Conservation (phyloP, 2,797 vertebrate genomes). For the Coendou prehensilis region DNA sequence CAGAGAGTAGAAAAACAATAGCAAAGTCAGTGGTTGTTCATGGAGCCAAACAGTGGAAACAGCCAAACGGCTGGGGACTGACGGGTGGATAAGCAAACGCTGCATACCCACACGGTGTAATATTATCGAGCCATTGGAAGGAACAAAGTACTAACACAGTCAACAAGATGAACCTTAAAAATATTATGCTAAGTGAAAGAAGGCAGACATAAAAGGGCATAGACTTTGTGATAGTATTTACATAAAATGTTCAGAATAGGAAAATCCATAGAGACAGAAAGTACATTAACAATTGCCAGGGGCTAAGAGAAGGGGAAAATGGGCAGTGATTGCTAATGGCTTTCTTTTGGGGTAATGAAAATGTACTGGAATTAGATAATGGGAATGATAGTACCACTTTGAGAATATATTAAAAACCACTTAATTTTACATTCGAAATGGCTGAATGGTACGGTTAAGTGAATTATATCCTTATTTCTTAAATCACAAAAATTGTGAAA, state of each 20-base stretch:
- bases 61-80: neutral
- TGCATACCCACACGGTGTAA: neutral
- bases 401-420: neutral
- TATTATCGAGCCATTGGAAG: neutral
- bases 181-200: neutral
- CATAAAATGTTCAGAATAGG: neutral
- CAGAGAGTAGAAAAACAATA: neutral
- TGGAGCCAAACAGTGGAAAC: neutral
- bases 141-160: neutral
- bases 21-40: neutral
- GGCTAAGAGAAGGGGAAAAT: neutral
- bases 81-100: neutral
- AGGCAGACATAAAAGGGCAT: neutral
- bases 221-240: neutral
- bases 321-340: neutral
- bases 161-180: neutral
- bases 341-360: neutral
- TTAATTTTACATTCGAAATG: neutral
- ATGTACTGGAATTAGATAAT: neutral
- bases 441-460: neutral
- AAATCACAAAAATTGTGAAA: neutral
- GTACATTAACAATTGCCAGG: neutral
- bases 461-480: neutral
- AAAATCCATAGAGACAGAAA: neutral
- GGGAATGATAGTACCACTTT: neutral